Evolutionary conservation across 2,113 vertebrate genomes (phyloP), one percentile per base, ranked within the genome.

Genomic region (Clupea harengus): DNA sequence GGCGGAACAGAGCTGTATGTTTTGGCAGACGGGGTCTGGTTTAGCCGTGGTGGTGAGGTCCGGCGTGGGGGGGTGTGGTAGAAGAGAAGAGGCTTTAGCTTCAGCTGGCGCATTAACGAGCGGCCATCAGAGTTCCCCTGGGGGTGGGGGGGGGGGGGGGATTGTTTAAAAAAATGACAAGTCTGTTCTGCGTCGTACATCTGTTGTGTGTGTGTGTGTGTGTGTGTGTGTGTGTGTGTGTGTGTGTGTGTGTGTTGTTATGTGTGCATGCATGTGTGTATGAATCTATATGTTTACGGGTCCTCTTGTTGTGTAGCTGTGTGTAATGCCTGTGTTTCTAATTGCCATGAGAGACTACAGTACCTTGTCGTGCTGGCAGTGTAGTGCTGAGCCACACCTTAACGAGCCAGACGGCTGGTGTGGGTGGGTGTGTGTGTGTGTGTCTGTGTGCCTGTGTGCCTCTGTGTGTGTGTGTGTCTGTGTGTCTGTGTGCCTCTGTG

Each of bases 311-410:
- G 20, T 64, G 57, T 28, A 2, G n/a, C 8, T 72, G 64, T 32
- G 64, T 72, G 64, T 25, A 8, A 2, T 72, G 25, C 28, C 8
- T 28, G 25, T 72, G 64, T 9, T 20, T 25, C 10, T 81, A 46
- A 87, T 72, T 88, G 52, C 45, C n/a, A 25, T 15, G 72, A 4
- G 28, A 78, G 72, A 78, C 72, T 39, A 78, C 28, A 39, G 72
- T 32, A 4, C 72, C 72, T 78, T 17, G 72, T 78, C 28, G 72
- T 32, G 32, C 57, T 84, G 72, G 57, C 81, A 83, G 81, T 54
- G 64, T 83, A 82, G 39, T 89, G 50, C 81, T 85, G 54, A 60
- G 85, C 87, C 89, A 85, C 89, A 88, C 87, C 87, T 89, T 78
- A 84, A 82, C 83, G 28, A 87, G 83, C 86, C 86, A 87, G 86